Evolutionary conservation across 1,140 invertebrate genomes (phyloP), one percentile per base, ranked within the genome.

Genomic region (Telenomus remus): DNA sequence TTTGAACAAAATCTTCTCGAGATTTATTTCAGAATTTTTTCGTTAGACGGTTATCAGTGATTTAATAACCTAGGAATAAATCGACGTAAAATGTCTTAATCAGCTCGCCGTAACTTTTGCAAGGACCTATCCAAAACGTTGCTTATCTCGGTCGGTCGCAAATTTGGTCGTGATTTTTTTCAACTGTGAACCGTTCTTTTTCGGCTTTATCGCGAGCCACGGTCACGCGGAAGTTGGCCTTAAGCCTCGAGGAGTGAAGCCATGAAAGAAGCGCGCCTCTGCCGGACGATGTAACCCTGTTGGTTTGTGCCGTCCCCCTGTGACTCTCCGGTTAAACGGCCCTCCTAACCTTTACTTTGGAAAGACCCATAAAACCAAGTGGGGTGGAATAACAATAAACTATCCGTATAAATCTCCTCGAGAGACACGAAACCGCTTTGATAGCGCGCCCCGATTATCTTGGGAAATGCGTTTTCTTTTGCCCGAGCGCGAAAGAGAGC

Each of bases 311-410:
- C 54, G 34, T 42, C 33, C 59, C 53, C 63, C 63, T 42, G 54
- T 46, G 19, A 27, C 19, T 27, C 19, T 37, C 56, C 61, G 19
- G 39, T 69, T 75, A 71, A 69, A 80, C 74, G 73, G 54, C 71
- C 54, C 34, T 69, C 60, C 56, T 66, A 64, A 63, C 63, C 79
- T 80, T 83, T 79, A 80, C 79, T 79, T 79, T 53, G 68, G 80
- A 79, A 78, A 80, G 80, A 76, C 77, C 82, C 80, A 83, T 86
- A 86, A 85, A 86, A 85, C 81, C 80, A 85, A 86, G 83, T 83
- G 80, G 81, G 78, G 80, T 80, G 78, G 83, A 85, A 86, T 86
- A 86, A 86, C 85, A 86, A 85, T 86, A 85, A 86, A 85, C 83
- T 85, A 86, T 85, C 82, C 83, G 65, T 78, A 85, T 86, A 85